These are phyloP conservation scores for Sarcophaga rosellei DNA, from an alignment of 2,888 invertebrate genomes.

Conservation along the genomic window DNA sequence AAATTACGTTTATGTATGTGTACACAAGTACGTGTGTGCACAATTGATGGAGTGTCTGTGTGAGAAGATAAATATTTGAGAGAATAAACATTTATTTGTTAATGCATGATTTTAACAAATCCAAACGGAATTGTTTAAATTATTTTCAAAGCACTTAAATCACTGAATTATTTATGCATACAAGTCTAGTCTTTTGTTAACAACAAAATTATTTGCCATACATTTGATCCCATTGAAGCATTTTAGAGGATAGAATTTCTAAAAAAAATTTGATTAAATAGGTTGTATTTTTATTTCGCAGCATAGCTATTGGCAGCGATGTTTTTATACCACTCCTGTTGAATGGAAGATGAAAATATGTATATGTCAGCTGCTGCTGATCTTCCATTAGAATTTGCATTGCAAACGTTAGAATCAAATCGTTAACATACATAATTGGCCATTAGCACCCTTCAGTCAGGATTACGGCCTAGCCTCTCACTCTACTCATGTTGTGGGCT, in stretches of 20 bases:
- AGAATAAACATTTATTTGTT: neutral
- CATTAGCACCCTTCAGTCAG: no score
- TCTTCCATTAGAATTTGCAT: no score
- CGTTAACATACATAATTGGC: no score
- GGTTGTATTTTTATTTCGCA: no score
- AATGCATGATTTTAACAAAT: neutral
- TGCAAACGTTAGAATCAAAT: no score
- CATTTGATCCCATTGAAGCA: neutral
- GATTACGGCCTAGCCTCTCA: no score
- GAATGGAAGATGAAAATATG: no score
- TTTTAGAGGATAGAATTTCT: neutral
- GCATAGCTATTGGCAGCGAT: no score
- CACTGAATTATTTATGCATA: neutral
- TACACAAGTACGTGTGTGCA: neutral
- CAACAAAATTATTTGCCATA: neutral
- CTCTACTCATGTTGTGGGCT: no score
- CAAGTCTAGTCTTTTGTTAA: neutral
- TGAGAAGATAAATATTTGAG: neutral
- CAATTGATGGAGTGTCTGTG: neutral
- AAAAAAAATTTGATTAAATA: no score
- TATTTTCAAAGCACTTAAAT: neutral
- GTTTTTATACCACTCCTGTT: no score
- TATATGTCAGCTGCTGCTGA: no score
- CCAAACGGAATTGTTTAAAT: conserved; percentile 5
- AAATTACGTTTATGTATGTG: neutral